These are phyloP conservation scores for Anneissia japonica DNA, from an alignment of 35 echinoderm and acorn worm genomes.

Conservation along the genomic window DNA sequence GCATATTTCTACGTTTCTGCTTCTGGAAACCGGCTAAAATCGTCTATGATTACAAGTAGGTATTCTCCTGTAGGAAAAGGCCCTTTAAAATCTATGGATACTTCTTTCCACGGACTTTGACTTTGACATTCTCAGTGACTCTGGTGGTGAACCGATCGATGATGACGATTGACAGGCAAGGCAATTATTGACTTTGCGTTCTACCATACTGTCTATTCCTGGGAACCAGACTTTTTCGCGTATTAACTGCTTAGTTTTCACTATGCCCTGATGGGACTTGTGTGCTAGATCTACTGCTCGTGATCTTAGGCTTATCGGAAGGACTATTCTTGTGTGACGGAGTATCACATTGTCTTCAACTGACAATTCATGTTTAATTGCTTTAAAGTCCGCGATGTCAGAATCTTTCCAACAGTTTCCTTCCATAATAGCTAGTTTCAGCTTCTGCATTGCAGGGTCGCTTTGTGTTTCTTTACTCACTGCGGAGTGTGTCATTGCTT, in stretches of 20 bases:
- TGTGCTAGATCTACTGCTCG: constrained; percentile 20
- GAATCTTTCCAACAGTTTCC: neutral
- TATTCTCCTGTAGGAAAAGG: constrained; percentile 28
- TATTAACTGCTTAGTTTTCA: constrained; percentile 58
- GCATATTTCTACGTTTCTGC: too few species aligned
- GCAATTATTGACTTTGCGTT: constrained; percentile 46
- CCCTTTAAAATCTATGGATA: constrained; percentile 19
- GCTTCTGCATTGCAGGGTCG: constrained; percentile 1
- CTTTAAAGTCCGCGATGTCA: neutral
- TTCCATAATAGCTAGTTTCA: neutral
- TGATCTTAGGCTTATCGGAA: neutral
- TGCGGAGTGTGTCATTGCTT: constrained; percentile 17
- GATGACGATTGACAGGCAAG: constrained; percentile 58
- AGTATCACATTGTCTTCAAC: neutral
- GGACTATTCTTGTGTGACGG: neutral
- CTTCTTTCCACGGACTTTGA: neutral
- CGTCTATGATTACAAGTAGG: constrained; percentile 11
- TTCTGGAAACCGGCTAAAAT: constrained; percentile 48
- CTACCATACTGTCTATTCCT: constrained; percentile 42
- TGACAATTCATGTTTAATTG: neutral
- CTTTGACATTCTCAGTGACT: constrained; percentile 53
- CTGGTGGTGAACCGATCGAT: neutral
- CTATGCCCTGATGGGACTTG: constrained; percentile 17
- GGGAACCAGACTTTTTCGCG: constrained; percentile 75
- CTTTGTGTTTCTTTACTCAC: constrained; percentile 33